phyloP scores from a whole-genome alignment of 2,113 vertebrate genomes.

The Ia io region DNA sequence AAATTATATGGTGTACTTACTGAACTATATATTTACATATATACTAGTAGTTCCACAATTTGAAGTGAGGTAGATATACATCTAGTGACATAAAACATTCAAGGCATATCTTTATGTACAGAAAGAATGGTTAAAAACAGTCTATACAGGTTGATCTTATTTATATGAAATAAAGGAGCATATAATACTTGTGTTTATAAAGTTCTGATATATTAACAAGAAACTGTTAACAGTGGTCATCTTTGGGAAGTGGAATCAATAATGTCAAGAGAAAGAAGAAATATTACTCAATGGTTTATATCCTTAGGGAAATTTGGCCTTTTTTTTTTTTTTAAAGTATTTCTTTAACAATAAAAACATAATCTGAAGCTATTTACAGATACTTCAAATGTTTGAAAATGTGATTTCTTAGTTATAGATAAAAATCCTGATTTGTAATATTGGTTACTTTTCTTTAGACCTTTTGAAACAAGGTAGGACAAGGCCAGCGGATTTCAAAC shows the following conservation, averaged over 20 bases:
- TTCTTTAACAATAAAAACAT: conserved; percentile 9
- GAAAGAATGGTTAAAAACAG: neutral
- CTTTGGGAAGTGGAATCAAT: neutral
- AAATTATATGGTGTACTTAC: neutral
- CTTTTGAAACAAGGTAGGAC: neutral
- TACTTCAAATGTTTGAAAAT: neutral
- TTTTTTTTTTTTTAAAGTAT: neutral
- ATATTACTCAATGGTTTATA: neutral
- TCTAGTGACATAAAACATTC: neutral
- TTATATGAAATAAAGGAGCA: neutral
- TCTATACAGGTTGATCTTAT: neutral
- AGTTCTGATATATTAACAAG: neutral
- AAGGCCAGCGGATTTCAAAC: neutral
- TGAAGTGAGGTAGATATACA: neutral
- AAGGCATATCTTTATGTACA: neutral
- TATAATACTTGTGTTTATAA: neutral
- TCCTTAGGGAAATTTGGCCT: neutral
- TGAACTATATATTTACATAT: neutral
- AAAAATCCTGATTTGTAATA: neutral
- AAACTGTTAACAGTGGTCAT: neutral
- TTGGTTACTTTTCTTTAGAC: neutral
- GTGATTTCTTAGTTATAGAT: neutral
- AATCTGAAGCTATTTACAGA: neutral
- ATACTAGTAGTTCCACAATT: neutral
- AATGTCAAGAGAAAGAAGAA: neutral